Evolutionary conservation across 2,888 invertebrate genomes (phyloP).

Genomic region (Cylindroiulus punctatus): DNA sequence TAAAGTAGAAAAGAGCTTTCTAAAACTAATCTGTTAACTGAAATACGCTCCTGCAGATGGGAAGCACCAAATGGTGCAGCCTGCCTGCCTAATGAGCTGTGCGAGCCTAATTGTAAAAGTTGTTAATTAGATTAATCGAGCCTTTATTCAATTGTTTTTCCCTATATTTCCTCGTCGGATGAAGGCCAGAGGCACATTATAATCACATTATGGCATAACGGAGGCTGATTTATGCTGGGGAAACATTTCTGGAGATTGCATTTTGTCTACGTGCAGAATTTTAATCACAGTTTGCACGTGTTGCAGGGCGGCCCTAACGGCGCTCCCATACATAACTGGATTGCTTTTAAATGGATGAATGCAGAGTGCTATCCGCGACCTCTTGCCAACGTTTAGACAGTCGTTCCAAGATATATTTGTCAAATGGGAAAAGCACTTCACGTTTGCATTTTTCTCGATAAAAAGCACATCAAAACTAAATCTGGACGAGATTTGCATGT

Average conservation of each 20-base stretch:
- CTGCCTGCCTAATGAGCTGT: conserved; percentile 53
- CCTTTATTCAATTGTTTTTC: conserved; percentile 56
- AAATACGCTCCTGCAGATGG: conserved; percentile 15
- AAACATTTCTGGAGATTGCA: conserved; percentile 53
- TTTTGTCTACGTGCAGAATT: conserved; percentile 51
- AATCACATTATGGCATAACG: conserved; percentile 51
- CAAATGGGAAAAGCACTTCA: conserved; percentile 22
- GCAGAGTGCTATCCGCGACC: neutral
- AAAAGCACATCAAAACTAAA: conserved; percentile 6
- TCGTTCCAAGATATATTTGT: neutral
- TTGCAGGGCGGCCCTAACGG: conserved; percentile 35
- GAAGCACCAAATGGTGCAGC: conserved; percentile 49
- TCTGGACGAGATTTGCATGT: neutral
- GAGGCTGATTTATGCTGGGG: conserved; percentile 52
- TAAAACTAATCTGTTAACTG: conserved; percentile 47
- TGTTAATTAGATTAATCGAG: conserved; percentile 55
- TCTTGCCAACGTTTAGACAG: neutral
- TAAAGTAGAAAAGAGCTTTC: conserved; percentile 41
- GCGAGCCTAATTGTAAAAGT: conserved; percentile 54
- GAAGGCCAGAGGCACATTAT: conserved; percentile 55
- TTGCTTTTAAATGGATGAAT: conserved; percentile 45
- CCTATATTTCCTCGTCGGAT: conserved; percentile 54
- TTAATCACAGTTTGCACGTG: conserved; percentile 51
- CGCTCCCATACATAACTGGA: conserved; percentile 38
- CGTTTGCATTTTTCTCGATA: neutral